Base-by-base conservation (phyloP, 2,888 invertebrate genomes). In the Harpalus rubripes region DNA sequence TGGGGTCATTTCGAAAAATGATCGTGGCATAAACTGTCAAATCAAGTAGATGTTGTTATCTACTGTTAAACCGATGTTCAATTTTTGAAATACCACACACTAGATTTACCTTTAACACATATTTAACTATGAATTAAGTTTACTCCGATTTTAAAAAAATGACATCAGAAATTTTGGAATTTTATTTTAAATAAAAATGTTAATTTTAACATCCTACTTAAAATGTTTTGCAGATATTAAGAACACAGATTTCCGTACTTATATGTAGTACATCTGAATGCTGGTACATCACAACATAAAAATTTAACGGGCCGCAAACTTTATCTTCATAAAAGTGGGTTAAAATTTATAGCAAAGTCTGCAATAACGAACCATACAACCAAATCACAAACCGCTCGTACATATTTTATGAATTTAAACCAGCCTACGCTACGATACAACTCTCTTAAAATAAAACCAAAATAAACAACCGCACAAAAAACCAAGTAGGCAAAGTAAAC, bases 401-500 rank as follows among this genome's bases (percentile, higher is more conserved):
- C 39, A 68, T 68, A 68, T 68, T 68, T 68, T 68, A 68, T 68
- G 32, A 68, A 68, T 68, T 41, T 39, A 68, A 68, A 63, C 63
- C 26, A 12, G 10, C 68, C 68, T 68, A 68, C 68, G 68, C 39
- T 68, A 68, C 68, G 39, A 15, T 10, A 7, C 32, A 39, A 63
- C 26, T 63, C n/a, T 63, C 26, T 3, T 12, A 68, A 39, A 68
- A 68, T 39, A 39, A 68, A 68, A 68, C 5, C 39, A 39, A 68
- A 18, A 68, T 68, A 68, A 68, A 68, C 68, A 39, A 26, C 32
- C 15, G n/a, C 26, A 68, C 68, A 68, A 74, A 74, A 74, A 74
- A 44, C 52, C 72, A 74, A 74, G 72, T 74, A 74, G 72, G 72
- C 72, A 74, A 74, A 44, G 72, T 18, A 74, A 68, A 74, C 39